Evolutionary conservation across 2,113 vertebrate species (phyloP).

Genomic region (Thryonomys swinderianus): DNA sequence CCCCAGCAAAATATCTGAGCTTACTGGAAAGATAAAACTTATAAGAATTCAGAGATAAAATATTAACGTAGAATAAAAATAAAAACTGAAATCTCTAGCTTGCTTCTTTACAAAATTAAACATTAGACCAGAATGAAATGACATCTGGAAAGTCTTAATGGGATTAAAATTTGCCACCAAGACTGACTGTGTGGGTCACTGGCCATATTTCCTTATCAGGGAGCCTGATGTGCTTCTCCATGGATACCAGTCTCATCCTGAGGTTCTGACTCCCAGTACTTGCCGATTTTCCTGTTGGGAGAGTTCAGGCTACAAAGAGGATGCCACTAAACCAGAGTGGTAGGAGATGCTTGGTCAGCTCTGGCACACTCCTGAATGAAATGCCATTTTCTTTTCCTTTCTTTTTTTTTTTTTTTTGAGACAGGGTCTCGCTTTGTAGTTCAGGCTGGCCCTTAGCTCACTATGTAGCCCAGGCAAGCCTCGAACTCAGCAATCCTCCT

Average conservation of each 20-base stretch:
- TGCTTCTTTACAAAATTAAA: neutral
- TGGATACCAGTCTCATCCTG: neutral
- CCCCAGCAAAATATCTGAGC: neutral
- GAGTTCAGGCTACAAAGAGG: neutral
- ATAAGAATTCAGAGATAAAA: neutral
- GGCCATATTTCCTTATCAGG: neutral
- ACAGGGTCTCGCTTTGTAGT: too few species aligned
- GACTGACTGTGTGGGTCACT: too few species aligned
- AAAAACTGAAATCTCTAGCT: neutral
- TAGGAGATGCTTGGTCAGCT: neutral
- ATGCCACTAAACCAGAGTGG: neutral
- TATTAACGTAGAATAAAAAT: neutral
- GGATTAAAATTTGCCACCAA: neutral
- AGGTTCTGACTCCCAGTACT: rapidly evolving
- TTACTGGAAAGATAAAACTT: neutral
- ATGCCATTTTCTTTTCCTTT: too few species aligned
- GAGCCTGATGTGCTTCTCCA: neutral
- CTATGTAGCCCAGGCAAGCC: too few species aligned
- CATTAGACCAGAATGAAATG: neutral
- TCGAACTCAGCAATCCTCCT: too few species aligned
- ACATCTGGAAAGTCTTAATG: neutral
- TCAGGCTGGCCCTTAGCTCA: too few species aligned
- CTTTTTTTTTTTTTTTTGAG: too few species aligned
- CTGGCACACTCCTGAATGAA: neutral
- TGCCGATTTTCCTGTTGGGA: neutral